Conservation (phyloP, 2,888 invertebrate species). For the Hirtodrosophila histrioides region DNA sequence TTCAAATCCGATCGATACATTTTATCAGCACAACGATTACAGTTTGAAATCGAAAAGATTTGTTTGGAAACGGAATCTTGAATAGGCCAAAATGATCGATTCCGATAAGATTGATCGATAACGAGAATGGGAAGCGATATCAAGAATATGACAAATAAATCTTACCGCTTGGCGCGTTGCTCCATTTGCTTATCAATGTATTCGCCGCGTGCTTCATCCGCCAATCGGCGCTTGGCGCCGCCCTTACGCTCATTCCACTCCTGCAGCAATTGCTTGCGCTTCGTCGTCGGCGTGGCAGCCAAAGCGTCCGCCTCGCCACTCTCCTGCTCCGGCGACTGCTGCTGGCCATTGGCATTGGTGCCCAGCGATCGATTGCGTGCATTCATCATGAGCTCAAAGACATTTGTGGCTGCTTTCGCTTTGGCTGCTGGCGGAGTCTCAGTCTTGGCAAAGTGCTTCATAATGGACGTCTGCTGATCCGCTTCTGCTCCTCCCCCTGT, state of each 20-base stretch:
- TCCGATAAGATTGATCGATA: no score
- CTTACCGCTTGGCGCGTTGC: slow-evolving; percentile 86
- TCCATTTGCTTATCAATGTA: slow-evolving; percentile 87
- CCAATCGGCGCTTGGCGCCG: slow-evolving; percentile 87
- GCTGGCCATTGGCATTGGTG: slow-evolving; percentile 87
- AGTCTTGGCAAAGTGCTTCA: slow-evolving; percentile 47
- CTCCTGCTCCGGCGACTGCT: slow-evolving; percentile 20
- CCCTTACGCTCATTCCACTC: slow-evolving; percentile 89
- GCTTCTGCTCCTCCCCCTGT: neutral
- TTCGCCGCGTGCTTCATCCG: slow-evolving; percentile 86
- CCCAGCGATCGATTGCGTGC: slow-evolving; percentile 88
- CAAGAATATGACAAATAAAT: neutral
- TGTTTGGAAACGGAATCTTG: no score
- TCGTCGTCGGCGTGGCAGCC: slow-evolving; percentile 67
- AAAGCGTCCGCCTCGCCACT: slow-evolving; percentile 57
- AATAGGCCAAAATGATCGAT: no score
- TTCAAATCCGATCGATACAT: no score
- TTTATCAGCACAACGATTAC: no score
- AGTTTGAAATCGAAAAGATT: no score
- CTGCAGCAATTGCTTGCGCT: slow-evolving; percentile 86
- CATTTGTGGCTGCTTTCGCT: slow-evolving; percentile 84
- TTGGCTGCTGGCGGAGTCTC: slow-evolving; percentile 16
- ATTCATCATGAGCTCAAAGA: slow-evolving; percentile 89
- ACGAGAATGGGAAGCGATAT: no score
- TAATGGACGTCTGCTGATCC: slow-evolving; percentile 33